Percentiles rank a stretch among this genome's conserved stretches.
These are phyloP conservation scores for Sapayoa aenigma DNA, from an alignment of 2,113 vertebrate genomes.

Conservation along the genomic window DNA sequence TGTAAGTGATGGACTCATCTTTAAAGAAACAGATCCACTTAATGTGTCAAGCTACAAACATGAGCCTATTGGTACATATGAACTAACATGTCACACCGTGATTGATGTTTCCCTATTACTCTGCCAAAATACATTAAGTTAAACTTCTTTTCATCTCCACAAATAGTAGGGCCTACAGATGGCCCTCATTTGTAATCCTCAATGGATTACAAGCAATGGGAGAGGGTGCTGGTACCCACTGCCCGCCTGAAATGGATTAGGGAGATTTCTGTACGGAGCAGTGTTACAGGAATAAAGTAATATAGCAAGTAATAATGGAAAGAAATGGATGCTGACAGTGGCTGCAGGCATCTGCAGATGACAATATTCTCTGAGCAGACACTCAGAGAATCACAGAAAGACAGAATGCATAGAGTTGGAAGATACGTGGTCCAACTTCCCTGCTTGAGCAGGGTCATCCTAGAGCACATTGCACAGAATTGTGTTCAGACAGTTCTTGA, in stretches of 20 bases:
- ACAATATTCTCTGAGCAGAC: neutral
- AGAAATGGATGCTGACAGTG: neutral
- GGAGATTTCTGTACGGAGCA: neutral
- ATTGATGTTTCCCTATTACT: constrained; percentile 78
- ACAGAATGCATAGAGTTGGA: neutral
- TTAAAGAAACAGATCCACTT: constrained; percentile 70
- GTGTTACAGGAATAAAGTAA: neutral
- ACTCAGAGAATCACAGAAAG: neutral
- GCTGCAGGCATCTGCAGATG: neutral
- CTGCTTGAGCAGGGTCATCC: neutral
- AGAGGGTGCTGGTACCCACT: constrained; percentile 44
- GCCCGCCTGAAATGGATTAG: constrained; percentile 28
- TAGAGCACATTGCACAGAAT: neutral
- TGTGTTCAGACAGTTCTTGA: neutral
- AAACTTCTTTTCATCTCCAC: constrained; percentile 71
- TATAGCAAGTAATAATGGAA: neutral
- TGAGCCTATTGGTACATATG: constrained; percentile 61
- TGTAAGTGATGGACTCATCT: constrained; percentile 61
- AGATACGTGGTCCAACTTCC: neutral
- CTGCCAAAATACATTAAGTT: constrained; percentile 75
- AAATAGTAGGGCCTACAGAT: constrained; percentile 75
- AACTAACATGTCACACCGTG: constrained; percentile 70
- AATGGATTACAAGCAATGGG: constrained; percentile 28
- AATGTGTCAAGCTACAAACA: constrained; percentile 69
- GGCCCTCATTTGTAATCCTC: constrained; percentile 67